Conservation (phyloP, 2,797 vertebrate genomes). For the Lepilemur septentrionalis region DNA sequence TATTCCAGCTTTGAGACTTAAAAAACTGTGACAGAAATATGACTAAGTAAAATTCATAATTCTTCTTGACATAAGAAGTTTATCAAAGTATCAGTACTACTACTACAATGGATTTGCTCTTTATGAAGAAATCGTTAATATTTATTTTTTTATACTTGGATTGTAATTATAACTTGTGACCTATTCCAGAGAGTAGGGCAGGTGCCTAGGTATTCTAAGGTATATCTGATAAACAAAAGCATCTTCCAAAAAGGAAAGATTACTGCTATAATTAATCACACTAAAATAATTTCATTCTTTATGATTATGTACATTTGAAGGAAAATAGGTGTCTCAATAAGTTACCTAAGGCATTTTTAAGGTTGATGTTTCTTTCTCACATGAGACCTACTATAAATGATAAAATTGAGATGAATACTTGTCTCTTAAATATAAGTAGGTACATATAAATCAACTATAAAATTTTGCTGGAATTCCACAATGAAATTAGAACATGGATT, state of each 20-base stretch:
- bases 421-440: conserved; percentile 76
- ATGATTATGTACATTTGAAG: conserved; percentile 66
- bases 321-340: conserved; percentile 77
- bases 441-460: conserved; percentile 54
- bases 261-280: conserved; percentile 40
- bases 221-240: background rate
- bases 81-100: background rate
- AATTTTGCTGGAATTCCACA: conserved; percentile 89
- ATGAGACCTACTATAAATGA: conserved; percentile 75
- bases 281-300: background rate
- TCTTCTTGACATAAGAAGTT: background rate
- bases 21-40: background rate
- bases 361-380: conserved; percentile 69
- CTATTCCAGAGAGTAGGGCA: background rate
- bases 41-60: background rate
- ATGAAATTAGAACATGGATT: conserved; percentile 94
- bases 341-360: conserved; percentile 71
- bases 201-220: background rate
- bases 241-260: background rate
- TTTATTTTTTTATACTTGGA: background rate
- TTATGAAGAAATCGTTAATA: background rate
- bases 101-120: background rate
- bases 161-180: background rate
- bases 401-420: conserved; percentile 79
- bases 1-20: background rate